These are phyloP conservation scores for Enchytraeus crypticus DNA, from an alignment of 2,888 invertebrate genomes.

Conservation along the genomic window DNA sequence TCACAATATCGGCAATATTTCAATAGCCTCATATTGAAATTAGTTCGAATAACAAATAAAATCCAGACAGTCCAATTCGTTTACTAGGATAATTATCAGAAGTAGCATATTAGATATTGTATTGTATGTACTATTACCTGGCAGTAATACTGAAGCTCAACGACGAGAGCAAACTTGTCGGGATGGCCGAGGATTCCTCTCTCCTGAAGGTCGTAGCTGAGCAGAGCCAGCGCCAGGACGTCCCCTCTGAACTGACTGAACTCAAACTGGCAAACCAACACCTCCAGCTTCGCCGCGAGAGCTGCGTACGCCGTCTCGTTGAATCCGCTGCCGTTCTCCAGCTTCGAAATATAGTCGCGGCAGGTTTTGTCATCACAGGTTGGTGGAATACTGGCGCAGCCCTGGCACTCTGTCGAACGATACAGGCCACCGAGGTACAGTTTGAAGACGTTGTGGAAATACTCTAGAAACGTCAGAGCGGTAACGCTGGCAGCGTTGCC, in stretches of 20 bases:
- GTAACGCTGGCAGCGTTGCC: constrained; percentile 34
- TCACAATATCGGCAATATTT: too few relatives aligned
- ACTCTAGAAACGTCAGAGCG: constrained; percentile 33
- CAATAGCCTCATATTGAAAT: too few relatives aligned
- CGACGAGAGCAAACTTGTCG: constrained; percentile 19
- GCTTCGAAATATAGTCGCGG: not conserved
- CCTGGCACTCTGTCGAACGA: not conserved
- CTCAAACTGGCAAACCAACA: constrained; percentile 25
- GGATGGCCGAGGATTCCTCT: constrained; percentile 12
- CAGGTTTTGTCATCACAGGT: not conserved
- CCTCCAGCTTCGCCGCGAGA: constrained; percentile 24
- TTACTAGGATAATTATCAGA: too few relatives aligned
- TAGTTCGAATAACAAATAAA: too few relatives aligned
- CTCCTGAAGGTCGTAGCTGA: constrained; percentile 26
- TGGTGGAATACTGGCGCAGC: not conserved
- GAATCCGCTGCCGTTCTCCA: not conserved
- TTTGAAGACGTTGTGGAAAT: constrained; percentile 30
- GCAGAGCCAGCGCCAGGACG: constrained; percentile 31
- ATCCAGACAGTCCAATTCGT: too few relatives aligned
- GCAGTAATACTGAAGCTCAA: constrained; percentile 34
- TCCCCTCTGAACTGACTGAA: constrained; percentile 24
- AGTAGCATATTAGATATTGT: too few relatives aligned
- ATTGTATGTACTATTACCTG: constrained; percentile 27
- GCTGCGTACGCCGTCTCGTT: not conserved
- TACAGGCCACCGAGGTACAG: not conserved